Evolutionary conservation across 2,797 vertebrate genomes (phyloP), one percentile per base, ranked within the genome.

Genomic region (Cetoscarus ocellatus): DNA sequence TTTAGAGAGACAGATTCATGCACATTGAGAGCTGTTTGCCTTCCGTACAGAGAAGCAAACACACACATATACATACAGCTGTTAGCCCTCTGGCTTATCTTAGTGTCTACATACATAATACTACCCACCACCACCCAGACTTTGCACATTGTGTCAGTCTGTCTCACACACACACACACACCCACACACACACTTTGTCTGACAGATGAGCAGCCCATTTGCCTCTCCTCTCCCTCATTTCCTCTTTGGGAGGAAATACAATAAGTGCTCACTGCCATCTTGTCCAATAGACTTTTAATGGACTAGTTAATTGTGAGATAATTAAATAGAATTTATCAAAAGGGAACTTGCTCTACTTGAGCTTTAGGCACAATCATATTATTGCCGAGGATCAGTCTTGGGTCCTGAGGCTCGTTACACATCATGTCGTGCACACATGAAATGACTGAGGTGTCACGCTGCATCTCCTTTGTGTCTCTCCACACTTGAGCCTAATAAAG

Each of bases 291-390:
- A 39, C 80, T 83, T 80, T 86, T 84, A 90, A 89, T 87, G 73
- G 74, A 63, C 76, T 70, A 67, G 67, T 80, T 86, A 90, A 89
- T 90, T 87, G 79, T 44, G 1, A 52, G 70, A 79, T 84, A 80
- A 88, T 90, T 83, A 86, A 85, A 82, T 53, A 13, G 42, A 70
- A 86, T 90, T 85, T 63, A 74, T 90, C 85, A 90, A 66, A 27
- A 75, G 60, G 36, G 63, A 82, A 51, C 47, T 63, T 61, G 17
- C 45, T 42, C 40, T 43, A 8, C 66, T 64, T 10, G 12, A 19
- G 63, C 54, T 63, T 36, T 1, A 18, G 61, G 51, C 73, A 14
- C 18, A 39, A 52, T 70, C 55, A 10, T 38, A 45, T 73, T 56
- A 57, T 68, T 76, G 80, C 62, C 49, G 61, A 64, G 45, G 65